Base-by-base conservation (phyloP, 2,888 invertebrate genomes). In the Platerodrilus igneus region DNA sequence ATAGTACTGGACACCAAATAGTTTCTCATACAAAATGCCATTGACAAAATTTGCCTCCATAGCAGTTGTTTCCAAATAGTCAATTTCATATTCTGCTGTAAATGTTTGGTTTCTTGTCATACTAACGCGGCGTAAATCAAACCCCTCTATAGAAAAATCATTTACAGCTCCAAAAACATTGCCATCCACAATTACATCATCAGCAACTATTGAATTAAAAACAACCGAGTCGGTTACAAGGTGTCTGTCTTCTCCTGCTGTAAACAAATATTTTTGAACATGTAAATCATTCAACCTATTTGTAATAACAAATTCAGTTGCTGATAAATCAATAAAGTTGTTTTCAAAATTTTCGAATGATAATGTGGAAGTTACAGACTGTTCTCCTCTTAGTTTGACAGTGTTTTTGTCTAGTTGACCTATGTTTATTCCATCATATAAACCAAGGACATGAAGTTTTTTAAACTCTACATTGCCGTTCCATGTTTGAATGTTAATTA, bases 391-490 rank as follows among this genome's bases (percentile, higher is more conserved):
- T 9, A 72, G 48, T 33, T 63, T 68, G 1, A 76, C 60, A 0
- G 67, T 49, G 16, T 71, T 64, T 20, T 59, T 46, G 11, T 70
- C 58, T 2, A 76, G 51, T 49, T 72, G 58, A 0, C 62, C 63
- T 6, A 75, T 51, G 40, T 72, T 66, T 1, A 72, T 57, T 1
- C 65, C 66, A 43, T 71, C 70, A 35, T 66, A 69, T 7, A 62
- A 44, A 1, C 70, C 75, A 4, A 48, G 50, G 0, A 74, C 40
- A 8, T 58, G 50, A 2, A 79, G 52, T 40, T 70, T 64, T 23
- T 71, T 63, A 18, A 79, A 71, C 27, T 57, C 59, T 1, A 74
- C 62, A 32, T 67, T 59, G 1, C 71, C 71, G 2, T 66, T 59
- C 1, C 75, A 48, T 5, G 55, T 47, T 4, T 60, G 55, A 0